Evolutionary conservation across 2,888 invertebrate genomes (phyloP), one percentile per base, ranked within the genome.

Genomic region (Xestia xanthographa): DNA sequence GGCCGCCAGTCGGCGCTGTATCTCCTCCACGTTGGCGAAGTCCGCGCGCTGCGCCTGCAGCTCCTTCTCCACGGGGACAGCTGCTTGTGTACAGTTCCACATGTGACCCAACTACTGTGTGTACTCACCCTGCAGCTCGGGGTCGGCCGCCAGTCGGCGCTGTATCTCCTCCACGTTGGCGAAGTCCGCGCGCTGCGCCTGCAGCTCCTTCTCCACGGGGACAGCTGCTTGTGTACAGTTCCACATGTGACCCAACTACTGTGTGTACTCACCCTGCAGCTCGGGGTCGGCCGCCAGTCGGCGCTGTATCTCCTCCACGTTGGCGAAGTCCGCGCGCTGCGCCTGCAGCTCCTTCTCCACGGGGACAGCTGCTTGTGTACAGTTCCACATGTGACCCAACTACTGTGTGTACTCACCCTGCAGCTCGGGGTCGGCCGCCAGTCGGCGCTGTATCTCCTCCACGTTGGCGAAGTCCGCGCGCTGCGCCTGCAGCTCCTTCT

Each of bases 401-500:
- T 53, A 53, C 53, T 53, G 63, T 20, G 65, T n/a, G 70, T 48
- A 70, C 66, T 67, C n/a, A 94, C 95, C 95, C 75, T 91, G 85
- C 14, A 95, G 90, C 12, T 86, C 90, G 34, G 96, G 90, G 86
- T 97, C 97, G 26, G 94, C 95, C 5, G 97, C 92, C 60, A 97
- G 94, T 26, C 96, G 94, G 63, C 63, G 63, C 38, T 63, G 38
- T 38, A 63, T 63, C 63, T 63, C 63, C 63, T 97, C 94, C 0
- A 98, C 96, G 87, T 97, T 96, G 17, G 97, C 95, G 82, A 97
- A 95, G 85, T 97, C 97, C 0, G 90, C 93, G 53, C 97, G 95
- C 83, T 97, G 97, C 58, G 92, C 91, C 38, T 94, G 94, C 58
- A 97, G 90, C 85, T 97, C 97, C 20, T 90, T 92, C 75, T 95